Evolutionary conservation across 2,888 invertebrate genomes (phyloP).

Genomic region (Dasysyrphus tricinctus): DNA sequence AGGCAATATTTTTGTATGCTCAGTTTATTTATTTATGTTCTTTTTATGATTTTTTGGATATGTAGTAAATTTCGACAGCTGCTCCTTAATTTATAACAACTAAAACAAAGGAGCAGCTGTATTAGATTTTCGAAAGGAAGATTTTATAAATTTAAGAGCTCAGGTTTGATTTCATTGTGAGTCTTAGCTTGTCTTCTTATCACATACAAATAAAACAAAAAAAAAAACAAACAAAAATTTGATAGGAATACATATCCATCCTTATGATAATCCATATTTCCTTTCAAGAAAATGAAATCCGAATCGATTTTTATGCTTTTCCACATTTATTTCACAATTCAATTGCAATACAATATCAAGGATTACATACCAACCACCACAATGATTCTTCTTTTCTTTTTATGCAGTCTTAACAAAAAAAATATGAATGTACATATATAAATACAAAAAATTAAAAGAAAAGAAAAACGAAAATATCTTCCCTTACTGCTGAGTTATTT

Average conservation of each 20-base stretch:
- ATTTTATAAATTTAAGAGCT: neutral
- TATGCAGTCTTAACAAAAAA: conserved; percentile 30
- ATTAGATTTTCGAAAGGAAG: neutral
- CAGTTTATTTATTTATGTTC: no score
- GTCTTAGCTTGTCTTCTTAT: conserved; percentile 1
- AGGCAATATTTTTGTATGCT: no score
- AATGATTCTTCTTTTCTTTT: conserved; percentile 41
- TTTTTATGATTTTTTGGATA: no score
- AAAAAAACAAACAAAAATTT: neutral
- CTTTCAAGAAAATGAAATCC: conserved; percentile 65
- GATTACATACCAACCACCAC: conserved; percentile 49
- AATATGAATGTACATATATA: no score
- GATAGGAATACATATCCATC: conserved; percentile 3
- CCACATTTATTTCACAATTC: conserved; percentile 28
- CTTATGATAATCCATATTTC: conserved; percentile 38
- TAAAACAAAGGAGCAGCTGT: no score
- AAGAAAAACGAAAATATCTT: conserved; percentile 13
- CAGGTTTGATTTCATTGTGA: neutral
- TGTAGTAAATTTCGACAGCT: no score
- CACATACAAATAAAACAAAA: neutral
- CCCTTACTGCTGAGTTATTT: conserved; percentile 58
- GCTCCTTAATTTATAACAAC: no score
- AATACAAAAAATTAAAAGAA: neutral
- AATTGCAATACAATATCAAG: conserved; percentile 62
- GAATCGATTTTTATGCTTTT: conserved; percentile 57